Evolutionary conservation across 2,888 invertebrate species (phyloP).

Genomic region (Noctua pronuba): DNA sequence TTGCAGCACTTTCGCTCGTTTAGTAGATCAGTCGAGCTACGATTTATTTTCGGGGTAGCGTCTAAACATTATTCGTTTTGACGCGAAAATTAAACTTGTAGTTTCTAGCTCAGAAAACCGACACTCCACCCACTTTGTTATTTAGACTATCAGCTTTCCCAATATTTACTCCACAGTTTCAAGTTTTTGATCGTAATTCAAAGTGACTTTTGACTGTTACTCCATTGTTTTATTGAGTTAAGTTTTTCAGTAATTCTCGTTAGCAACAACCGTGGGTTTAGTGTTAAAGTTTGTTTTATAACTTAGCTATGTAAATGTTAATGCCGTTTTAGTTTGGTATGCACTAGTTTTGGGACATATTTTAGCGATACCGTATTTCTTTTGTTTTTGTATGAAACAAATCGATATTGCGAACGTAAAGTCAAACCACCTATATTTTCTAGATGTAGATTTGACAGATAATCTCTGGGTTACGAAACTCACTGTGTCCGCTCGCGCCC

Average conservation of each 20-base stretch:
- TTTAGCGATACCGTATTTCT: constrained; percentile 4
- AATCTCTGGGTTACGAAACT: background rate
- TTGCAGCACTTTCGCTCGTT: no score
- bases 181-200: constrained; percentile 77
- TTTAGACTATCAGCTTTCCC: background rate
- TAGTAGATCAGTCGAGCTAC: no score
- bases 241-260: constrained; percentile 72
- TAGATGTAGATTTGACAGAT: background rate
- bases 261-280: constrained; percentile 48
- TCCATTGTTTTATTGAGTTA: constrained; percentile 67
- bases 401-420: background rate
- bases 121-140: background rate
- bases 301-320: constrained; percentile 53
- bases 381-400: background rate
- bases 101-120: background rate
- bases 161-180: constrained; percentile 51
- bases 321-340: constrained; percentile 44
- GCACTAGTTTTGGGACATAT: constrained; percentile 26
- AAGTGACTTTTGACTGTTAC: constrained; percentile 73
- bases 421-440: background rate
- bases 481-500: no score
- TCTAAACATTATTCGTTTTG: background rate
- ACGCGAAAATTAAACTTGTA: background rate
- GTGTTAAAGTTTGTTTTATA: constrained; percentile 56
- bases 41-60: no score